Evolutionary conservation across 2,113 vertebrate species (phyloP).

Genomic region (Salvelinus fontinalis): DNA sequence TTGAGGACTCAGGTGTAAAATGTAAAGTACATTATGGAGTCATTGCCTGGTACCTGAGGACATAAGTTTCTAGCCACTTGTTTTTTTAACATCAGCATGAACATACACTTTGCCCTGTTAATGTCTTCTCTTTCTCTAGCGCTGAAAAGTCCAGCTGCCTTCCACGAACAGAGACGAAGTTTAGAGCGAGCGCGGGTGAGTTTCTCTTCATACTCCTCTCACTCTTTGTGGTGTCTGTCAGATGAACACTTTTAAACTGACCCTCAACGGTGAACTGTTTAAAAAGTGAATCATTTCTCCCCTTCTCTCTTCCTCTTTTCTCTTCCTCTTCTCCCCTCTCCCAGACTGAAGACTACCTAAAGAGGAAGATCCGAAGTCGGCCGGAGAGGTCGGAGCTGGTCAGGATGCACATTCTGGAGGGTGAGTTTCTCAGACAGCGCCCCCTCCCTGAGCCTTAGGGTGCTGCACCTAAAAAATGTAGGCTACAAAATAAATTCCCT

Average conservation of each 20-base stretch:
- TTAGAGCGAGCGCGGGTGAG: slow-evolving; percentile 91
- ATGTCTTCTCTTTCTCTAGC: slow-evolving; percentile 64
- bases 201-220: not conserved
- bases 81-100: no score
- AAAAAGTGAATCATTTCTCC: not conserved
- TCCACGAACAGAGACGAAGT: slow-evolving; percentile 88
- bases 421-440: slow-evolving; percentile 61
- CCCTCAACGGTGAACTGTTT: not conserved
- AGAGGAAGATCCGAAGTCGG: slow-evolving; percentile 87
- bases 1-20: no score
- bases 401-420: slow-evolving; percentile 93
- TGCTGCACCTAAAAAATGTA: not conserved
- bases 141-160: slow-evolving; percentile 91
- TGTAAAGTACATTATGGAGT: no score
- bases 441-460: not conserved
- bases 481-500: not conserved
- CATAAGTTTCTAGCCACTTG: no score
- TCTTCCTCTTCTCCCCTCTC: no score
- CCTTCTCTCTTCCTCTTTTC: not conserved
- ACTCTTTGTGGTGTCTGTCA: not conserved
- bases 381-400: slow-evolving; percentile 87
- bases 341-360: slow-evolving; percentile 91
- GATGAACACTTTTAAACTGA: not conserved
- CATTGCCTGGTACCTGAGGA: no score
- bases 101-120: no score